Evolutionary conservation across 2,888 invertebrate genomes (phyloP).

Genomic region (Dichetophora obliterata): DNA sequence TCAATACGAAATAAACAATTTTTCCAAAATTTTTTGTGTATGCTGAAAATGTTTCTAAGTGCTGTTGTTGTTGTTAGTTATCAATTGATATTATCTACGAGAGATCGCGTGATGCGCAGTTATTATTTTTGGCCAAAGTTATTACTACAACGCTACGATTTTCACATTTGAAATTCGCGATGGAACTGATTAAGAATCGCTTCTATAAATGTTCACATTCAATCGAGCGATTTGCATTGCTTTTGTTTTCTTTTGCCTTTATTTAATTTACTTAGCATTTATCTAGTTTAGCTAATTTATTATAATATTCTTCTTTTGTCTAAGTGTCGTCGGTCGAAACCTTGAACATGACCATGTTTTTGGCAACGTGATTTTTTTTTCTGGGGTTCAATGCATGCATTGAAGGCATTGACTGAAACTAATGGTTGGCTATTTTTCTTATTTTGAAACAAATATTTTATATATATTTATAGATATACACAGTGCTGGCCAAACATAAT

Average conservation of each 20-base stretch:
- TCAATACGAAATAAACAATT: neutral
- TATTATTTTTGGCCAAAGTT: neutral
- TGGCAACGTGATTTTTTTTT: neutral
- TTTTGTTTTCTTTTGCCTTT: neutral
- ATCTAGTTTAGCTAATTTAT: neutral
- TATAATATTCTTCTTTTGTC: neutral
- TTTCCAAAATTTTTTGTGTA: neutral
- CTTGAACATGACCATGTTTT: neutral
- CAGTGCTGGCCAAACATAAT: too few species aligned
- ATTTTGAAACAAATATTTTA: too few species aligned
- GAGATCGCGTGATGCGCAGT: neutral
- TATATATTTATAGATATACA: too few species aligned
- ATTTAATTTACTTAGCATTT: neutral
- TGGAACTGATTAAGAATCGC: neutral
- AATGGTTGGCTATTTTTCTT: neutral
- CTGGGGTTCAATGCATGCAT: constrained; percentile 2
- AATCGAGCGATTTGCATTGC: neutral
- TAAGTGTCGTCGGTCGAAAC: neutral
- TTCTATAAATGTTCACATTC: constrained; percentile 1
- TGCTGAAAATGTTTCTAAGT: neutral
- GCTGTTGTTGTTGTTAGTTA: neutral
- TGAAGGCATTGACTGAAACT: neutral
- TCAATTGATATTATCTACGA: neutral
- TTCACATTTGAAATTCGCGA: neutral
- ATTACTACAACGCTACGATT: neutral